These are phyloP conservation scores for Ammospiza caudacuta DNA, from an alignment of 2,113 vertebrate species.

Conservation along the genomic window DNA sequence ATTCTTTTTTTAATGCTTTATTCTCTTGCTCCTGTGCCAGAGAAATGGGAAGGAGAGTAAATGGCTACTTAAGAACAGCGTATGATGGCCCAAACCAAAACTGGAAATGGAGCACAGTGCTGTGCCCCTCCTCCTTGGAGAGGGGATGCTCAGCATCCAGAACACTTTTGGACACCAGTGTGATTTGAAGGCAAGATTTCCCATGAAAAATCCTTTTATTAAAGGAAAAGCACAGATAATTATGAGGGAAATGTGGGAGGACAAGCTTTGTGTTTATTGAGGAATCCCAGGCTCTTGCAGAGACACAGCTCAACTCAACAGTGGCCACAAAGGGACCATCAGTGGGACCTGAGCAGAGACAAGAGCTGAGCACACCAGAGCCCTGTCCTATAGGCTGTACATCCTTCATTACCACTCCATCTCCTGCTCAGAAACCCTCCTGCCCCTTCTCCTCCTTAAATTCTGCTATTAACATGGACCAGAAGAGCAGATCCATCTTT, in stretches of 20 bases:
- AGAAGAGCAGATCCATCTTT: not conserved
- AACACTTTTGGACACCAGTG: fast-evolving
- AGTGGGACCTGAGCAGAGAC: not conserved
- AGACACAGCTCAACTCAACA: not conserved
- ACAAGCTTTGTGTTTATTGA: not conserved
- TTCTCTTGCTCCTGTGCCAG: not conserved
- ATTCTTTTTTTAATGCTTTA: not conserved
- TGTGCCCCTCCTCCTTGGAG: fast-evolving
- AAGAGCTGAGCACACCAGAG: not conserved
- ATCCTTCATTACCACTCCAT: not conserved
- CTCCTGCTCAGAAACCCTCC: not conserved
- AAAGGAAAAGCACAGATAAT: not conserved
- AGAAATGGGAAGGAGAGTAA: not conserved
- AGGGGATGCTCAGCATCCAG: not conserved
- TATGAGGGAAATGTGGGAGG: not conserved
- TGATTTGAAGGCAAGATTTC: not conserved
- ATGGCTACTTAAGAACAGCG: not conserved
- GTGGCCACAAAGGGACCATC: not conserved
- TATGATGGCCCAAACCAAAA: not conserved
- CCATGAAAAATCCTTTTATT: not conserved
- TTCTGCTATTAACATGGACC: not conserved
- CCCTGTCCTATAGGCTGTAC: not conserved
- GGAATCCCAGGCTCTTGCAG: not conserved
- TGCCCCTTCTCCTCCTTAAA: not conserved
- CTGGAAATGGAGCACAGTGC: not conserved